A percentile compares a stretch with the other conserved stretches of the same genome.
Evolutionary conservation across 2,888 invertebrate species (phyloP).

Genomic region (Erebia epiphron): DNA sequence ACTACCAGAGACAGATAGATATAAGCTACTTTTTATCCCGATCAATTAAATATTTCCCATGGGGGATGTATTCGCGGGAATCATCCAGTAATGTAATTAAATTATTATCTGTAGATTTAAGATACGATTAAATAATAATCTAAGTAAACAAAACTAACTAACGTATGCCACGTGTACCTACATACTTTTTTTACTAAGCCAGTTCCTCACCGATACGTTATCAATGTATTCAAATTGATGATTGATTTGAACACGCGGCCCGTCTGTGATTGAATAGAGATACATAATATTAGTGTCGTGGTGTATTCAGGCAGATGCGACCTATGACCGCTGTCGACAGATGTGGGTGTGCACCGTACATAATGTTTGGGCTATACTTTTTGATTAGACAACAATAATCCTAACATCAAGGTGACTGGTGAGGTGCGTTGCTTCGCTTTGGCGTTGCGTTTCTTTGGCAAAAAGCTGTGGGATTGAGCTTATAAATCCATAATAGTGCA

Average conservation of each 20-base stretch:
- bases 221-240: constrained; percentile 80
- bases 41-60: too few relatives aligned
- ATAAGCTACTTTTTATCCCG: too few relatives aligned
- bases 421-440: background rate
- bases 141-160: constrained; percentile 26
- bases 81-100: too few relatives aligned
- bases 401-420: background rate
- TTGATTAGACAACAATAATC: constrained; percentile 38
- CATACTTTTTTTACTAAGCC: constrained; percentile 52
- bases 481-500: too few relatives aligned
- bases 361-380: constrained; percentile 45
- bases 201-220: constrained; percentile 50
- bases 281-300: constrained; percentile 77
- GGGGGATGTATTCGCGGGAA: too few relatives aligned
- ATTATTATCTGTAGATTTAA: background rate
- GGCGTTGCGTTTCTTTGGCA: too few relatives aligned
- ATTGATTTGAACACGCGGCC: constrained; percentile 68
- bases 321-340: constrained; percentile 61
- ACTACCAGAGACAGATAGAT: too few relatives aligned
- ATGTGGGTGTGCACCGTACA: constrained; percentile 55
- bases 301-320: constrained; percentile 63
- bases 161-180: constrained; percentile 36
- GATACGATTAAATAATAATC: constrained; percentile 6
- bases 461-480: too few relatives aligned
- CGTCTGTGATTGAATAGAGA: constrained; percentile 76